phyloP scores from a whole-genome alignment of 2,797 vertebrate genomes.

The Crocodylus rhombifer region DNA sequence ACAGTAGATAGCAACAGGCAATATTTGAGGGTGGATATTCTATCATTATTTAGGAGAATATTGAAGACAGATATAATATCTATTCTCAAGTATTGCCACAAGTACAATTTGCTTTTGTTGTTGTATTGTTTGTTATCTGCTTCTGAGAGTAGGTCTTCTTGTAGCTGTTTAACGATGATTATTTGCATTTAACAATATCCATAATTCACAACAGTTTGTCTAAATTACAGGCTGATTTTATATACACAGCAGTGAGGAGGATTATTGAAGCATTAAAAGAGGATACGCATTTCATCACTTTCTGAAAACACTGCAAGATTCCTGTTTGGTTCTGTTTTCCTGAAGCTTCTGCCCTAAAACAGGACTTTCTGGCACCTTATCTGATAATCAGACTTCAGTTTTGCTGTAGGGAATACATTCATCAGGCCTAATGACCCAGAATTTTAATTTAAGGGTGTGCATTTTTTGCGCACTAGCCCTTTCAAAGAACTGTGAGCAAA shows the following conservation, averaged over 20 bases:
- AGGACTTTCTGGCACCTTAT: too few species aligned
- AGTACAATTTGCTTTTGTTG: constrained; percentile 3
- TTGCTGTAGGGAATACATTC: neutral
- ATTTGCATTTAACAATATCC: constrained; percentile 18
- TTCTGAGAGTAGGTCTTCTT: neutral
- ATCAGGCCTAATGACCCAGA: neutral
- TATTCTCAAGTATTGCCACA: too few species aligned
- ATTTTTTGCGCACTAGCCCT: neutral
- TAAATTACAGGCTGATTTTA: neutral
- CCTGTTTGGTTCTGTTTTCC: neutral
- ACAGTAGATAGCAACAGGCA: neutral
- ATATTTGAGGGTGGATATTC: neutral
- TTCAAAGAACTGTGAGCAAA: neutral
- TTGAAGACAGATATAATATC: too few species aligned
- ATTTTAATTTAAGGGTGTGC: neutral
- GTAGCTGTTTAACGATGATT: neutral
- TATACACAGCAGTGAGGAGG: neutral
- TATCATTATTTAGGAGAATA: too few species aligned
- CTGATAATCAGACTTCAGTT: neutral
- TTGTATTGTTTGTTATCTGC: neutral
- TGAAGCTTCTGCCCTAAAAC: neutral
- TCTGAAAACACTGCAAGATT: neutral
- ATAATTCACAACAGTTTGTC: neutral
- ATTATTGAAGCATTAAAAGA: neutral
- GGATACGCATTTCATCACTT: neutral